A percentile compares a stretch with the other conserved stretches of the same genome.
Conservation (phyloP, 2,113 vertebrate genomes). For the Ahaetulla prasina region DNA sequence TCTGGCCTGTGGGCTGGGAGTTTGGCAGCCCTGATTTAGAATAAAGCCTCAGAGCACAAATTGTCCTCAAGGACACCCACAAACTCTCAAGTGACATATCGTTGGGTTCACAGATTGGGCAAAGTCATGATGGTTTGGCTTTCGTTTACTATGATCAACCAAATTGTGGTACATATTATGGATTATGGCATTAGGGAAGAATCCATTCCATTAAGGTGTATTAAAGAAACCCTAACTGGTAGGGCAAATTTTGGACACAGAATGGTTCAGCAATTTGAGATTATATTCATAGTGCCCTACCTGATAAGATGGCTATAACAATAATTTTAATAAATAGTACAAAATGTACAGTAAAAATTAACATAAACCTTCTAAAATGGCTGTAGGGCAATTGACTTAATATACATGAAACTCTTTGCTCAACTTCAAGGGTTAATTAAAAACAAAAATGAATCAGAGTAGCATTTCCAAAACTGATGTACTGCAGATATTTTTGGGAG, state of each 20-base stretch:
- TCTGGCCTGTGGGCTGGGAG: no score
- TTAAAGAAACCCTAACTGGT: neutral
- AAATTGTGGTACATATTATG: neutral
- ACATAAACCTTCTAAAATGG: neutral
- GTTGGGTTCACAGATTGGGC: neutral
- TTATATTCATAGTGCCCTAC: neutral
- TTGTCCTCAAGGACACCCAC: neutral
- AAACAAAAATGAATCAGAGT: neutral
- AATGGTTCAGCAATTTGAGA: neutral
- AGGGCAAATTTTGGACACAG: neutral
- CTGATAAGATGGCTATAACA: neutral
- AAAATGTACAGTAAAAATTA: neutral
- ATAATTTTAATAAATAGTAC: neutral
- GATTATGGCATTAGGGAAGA: neutral
- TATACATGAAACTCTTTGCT: neutral
- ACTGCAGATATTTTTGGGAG: neutral
- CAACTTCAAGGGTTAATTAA: neutral
- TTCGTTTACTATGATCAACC: neutral
- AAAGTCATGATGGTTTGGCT: neutral
- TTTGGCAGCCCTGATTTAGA: neutral
- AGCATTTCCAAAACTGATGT: neutral
- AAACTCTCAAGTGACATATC: neutral
- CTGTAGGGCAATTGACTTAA: neutral
- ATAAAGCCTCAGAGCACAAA: neutral
- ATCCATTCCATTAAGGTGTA: neutral